Evolutionary conservation across 2,888 invertebrate species (phyloP), one percentile per base, ranked within the genome.

Genomic region (Trachelus stipa): DNA sequence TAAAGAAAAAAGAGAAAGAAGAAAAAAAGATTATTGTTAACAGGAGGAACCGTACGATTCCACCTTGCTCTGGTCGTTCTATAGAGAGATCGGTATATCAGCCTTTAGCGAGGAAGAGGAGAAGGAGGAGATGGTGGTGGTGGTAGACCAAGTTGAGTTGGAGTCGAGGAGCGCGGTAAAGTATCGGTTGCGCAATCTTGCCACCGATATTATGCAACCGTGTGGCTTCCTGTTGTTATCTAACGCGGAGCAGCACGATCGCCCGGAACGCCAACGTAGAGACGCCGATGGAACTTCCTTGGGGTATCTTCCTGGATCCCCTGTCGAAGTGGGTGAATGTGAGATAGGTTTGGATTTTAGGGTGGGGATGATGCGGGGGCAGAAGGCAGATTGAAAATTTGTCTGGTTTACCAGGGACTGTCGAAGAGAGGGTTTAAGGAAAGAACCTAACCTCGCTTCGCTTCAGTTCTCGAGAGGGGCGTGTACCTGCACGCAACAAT

Each of bases 161-260:
- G 71, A 34, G 12, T 34, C 33, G 71, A 31, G 71, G 34, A 71
- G 71, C 71, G 71, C 31, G 12, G 71, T 71, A 84, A 87, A 84
- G 83, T 86, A 88, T 87, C 85, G 85, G 85, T 88, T 88, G 85
- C 88, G 84, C 83, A 89, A 75, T 56, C 87, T 81, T 73, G 69
- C 79, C 85, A 78, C 84, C 86, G 83, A 87, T 88, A 87, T 88
- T 88, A 87, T 86, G 88, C 86, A 88, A 88, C 83, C 79, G 73
- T 79, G 82, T 81, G 85, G 86, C 87, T 89, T 89, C 89, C 89
- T 88, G 87, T 85, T 86, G 85, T 89, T 89, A 88, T 87, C 86
- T 87, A 89, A 89, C 85, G 79, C 23, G 3, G 71, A 31, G 31
- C 31, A 31, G 71, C 71, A 34, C 33, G 33, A 34, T 71, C 71